These are phyloP conservation scores for Misgurnus mizolepis DNA, from an alignment of 2,113 vertebrate species.

Conservation along the genomic window DNA sequence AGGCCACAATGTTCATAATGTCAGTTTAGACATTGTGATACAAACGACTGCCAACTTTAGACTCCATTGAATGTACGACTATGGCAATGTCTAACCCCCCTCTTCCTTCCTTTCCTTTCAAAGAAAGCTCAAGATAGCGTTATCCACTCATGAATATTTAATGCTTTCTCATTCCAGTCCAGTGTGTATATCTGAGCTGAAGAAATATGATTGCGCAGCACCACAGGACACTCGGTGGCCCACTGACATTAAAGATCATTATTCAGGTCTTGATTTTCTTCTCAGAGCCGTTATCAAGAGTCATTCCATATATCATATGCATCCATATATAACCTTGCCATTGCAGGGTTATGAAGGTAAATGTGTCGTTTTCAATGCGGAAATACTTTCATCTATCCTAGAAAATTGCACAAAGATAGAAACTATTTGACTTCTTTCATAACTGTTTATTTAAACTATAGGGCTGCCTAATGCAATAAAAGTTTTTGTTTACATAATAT, in stretches of 20 bases:
- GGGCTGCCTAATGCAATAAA: no score
- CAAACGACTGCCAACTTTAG: constrained; percentile 22
- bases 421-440: not conserved
- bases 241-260: constrained; percentile 60
- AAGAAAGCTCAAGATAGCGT: constrained; percentile 54
- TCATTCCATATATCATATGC: not conserved
- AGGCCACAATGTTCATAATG: constrained; percentile 15
- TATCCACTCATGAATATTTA: constrained; percentile 74
- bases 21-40: constrained; percentile 17
- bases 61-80: not conserved
- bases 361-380: not conserved
- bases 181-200: constrained; percentile 65
- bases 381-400: not conserved
- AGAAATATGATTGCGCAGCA: constrained; percentile 58
- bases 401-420: no score
- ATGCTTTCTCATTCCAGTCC: constrained; percentile 65
- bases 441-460: no score
- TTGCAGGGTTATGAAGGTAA: constrained; percentile 19
- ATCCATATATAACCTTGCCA: constrained; percentile 3
- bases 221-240: not conserved
- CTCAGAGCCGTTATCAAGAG: not conserved
- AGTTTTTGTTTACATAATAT: no score
- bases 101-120: constrained; percentile 32
- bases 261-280: constrained; percentile 1
- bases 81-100: not conserved